A percentile compares a stretch with the other conserved stretches of the same genome.
These are phyloP conservation scores for Anthrax anthrax DNA, from an alignment of 2,888 invertebrate species.

Conservation along the genomic window DNA sequence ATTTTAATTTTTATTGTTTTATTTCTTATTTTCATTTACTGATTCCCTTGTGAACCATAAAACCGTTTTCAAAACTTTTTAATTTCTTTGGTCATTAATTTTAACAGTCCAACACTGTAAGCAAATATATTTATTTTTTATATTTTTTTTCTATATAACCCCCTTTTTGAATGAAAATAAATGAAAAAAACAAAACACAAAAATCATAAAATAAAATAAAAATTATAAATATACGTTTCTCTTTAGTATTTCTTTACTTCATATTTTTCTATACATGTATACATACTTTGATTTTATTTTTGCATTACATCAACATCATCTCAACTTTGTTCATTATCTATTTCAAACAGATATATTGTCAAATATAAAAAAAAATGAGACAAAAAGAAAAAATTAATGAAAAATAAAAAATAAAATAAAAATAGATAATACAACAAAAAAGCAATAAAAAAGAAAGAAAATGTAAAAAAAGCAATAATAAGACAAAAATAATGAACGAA, in stretches of 20 bases:
- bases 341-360: neutral
- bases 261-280: too few relatives aligned
- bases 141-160: constrained; percentile 1
- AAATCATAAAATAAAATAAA: neutral
- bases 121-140: constrained; percentile 1
- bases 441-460: neutral
- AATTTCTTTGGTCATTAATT: constrained; percentile 12
- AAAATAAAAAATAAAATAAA: neutral
- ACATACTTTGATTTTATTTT: neutral
- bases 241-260: too few relatives aligned
- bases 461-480: neutral
- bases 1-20: neutral
- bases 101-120: constrained; percentile 4
- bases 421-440: neutral
- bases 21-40: neutral
- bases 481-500: constrained; percentile 5
- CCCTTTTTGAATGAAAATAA: neutral
- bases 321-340: neutral
- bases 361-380: neutral
- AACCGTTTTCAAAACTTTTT: constrained; percentile 10
- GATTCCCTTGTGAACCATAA: constrained; percentile 10
- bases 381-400: neutral
- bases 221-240: too few relatives aligned
- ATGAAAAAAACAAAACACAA: neutral
- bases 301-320: too few relatives aligned